phyloP scores from a whole-genome alignment of 1,140 invertebrate genomes.

The Leptoteleia sp. region DNA sequence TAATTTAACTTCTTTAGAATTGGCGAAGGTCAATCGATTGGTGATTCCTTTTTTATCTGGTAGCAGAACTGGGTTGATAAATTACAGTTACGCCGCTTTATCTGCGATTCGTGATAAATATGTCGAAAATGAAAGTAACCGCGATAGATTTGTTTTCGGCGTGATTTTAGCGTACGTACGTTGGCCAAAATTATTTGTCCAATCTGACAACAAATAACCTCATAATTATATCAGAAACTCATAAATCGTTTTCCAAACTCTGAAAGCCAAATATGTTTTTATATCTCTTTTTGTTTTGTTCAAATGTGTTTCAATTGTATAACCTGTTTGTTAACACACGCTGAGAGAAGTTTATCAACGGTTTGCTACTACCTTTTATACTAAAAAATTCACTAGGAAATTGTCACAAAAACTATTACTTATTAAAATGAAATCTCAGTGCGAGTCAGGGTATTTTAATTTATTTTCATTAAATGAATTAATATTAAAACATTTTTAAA shows the following conservation, averaged over 20 bases:
- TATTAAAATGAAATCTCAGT: no score
- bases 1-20: neutral
- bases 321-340: no score
- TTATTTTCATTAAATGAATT: no score
- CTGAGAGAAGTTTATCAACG: no score
- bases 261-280: no score
- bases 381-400: no score
- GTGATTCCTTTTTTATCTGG: constrained; percentile 35
- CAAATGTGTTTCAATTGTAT: no score
- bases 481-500: no score
- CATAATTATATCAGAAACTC: constrained; percentile 14
- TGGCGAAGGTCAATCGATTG: constrained; percentile 16
- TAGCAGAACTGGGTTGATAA: constrained; percentile 48
- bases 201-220: constrained; percentile 8
- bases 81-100: constrained; percentile 41
- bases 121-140: constrained; percentile 55
- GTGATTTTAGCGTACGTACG: constrained; percentile 25
- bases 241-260: constrained; percentile 13
- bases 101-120: constrained; percentile 55
- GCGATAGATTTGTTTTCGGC: constrained; percentile 49
- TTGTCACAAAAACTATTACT: no score
- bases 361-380: no score
- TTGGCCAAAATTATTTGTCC: constrained; percentile 16
- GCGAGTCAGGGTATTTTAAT: no score
- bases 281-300: no score